Base-by-base conservation (phyloP, 2,888 invertebrate genomes). In the Agrochola litura region DNA sequence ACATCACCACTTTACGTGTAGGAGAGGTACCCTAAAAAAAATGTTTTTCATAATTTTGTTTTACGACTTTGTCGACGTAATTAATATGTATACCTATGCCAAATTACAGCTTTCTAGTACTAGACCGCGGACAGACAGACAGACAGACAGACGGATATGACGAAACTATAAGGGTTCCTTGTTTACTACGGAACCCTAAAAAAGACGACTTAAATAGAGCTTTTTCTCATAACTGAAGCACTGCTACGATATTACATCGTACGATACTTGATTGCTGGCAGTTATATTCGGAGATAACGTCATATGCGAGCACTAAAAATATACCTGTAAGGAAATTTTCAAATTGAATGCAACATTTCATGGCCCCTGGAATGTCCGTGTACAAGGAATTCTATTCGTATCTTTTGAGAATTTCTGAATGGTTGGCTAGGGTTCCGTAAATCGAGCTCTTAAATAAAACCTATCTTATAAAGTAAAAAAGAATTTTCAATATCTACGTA, bases 311-410 rank as follows among this genome's bases (percentile, higher is more conserved):
- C 64, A 71, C 77, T 83, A 82, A 86, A 85, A 88, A 89, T 90
- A 61, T 82, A 58, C 63, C 79, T 82, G 86, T 89, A 78, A 81
- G 75, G 71, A 85, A 86, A 87, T 82, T 87, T 89, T 89, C 75
- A 90, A 91, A 90, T 90, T 90, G 88, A 86, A 91, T 89, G 83
- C 78, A 86, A 86, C 87, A 89, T 91, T 90, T 90, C 87, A 89
- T 87, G 83, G 83, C 84, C 80, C 74, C 77, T 66, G 81, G 86
- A 82, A 90, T 83, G 88, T 86, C 81, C 78, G 81, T 79, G 84
- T 81, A 82, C 81, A 86, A 86, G 86, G 88, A 90, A 91, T 90
- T 90, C 85, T 83, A 86, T 90, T 90, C 86, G 84, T 84, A 86
- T 90, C 88, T 88, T 89, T 88, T 85, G 74, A 86, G 86, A 83